phyloP scores from a whole-genome alignment of 1,140 invertebrate genomes.

The Macrocentrus cingulum region DNA sequence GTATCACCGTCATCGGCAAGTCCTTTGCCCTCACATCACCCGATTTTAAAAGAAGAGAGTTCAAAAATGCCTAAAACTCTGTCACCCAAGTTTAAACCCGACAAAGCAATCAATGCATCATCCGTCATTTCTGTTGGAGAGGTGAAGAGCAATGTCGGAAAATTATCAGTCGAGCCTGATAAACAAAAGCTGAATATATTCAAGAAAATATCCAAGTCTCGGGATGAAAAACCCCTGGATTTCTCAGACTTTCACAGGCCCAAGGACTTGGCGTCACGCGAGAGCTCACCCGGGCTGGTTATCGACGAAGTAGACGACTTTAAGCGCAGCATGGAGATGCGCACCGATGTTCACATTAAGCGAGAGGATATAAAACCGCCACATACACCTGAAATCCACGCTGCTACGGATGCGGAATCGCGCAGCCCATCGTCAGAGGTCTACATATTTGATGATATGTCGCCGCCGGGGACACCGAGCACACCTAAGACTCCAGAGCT shows the following conservation, averaged over 20 bases:
- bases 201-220: constrained; percentile 76
- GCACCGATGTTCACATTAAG: constrained; percentile 37
- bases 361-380: constrained; percentile 48
- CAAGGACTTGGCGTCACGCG: constrained; percentile 52
- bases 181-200: constrained; percentile 83
- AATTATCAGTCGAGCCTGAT: constrained; percentile 75
- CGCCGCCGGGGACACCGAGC: constrained; percentile 61
- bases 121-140: constrained; percentile 26
- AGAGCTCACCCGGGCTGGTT: constrained; percentile 55
- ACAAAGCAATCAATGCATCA: constrained; percentile 41
- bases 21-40: constrained; percentile 31
- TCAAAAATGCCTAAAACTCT: constrained; percentile 39
- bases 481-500: constrained; percentile 65
- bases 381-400: constrained; percentile 52
- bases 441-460: constrained; percentile 60
- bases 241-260: constrained; percentile 56
- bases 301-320: constrained; percentile 49
- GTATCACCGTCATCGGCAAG: constrained; percentile 37
- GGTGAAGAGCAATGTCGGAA: constrained; percentile 61
- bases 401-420: constrained; percentile 42
- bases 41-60: constrained; percentile 23
- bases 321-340: constrained; percentile 32
- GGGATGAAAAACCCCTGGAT: constrained; percentile 63
- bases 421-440: constrained; percentile 43
- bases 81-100: constrained; percentile 43